A percentile compares a stretch with the other conserved stretches of the same genome.
Conservation (phyloP, 2,888 invertebrate genomes). For the Muscina levida region DNA sequence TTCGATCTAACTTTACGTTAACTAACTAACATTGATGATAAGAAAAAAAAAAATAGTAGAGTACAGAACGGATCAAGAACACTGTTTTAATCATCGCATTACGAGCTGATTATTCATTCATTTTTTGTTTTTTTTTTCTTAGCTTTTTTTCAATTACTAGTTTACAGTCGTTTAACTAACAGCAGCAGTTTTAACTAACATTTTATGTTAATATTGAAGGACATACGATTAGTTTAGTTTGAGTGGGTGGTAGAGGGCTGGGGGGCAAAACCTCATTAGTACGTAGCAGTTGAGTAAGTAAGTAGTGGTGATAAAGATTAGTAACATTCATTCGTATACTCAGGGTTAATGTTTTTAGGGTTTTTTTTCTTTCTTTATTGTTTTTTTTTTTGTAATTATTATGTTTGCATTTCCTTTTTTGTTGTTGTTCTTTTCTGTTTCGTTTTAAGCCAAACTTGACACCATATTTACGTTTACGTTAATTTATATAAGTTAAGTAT, state of each 20-base stretch:
- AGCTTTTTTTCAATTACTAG: slow-evolving; percentile 4
- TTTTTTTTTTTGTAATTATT: background rate
- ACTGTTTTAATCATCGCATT: slow-evolving; percentile 14
- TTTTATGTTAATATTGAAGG: too few species aligned
- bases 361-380: too few species aligned
- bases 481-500: background rate
- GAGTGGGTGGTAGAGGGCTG: too few species aligned
- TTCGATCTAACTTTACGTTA: background rate
- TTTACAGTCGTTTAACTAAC: background rate
- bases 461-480: slow-evolving; percentile 54
- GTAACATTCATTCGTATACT: too few species aligned
- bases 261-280: too few species aligned
- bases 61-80: slow-evolving; percentile 5
- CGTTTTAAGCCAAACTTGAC: slow-evolving; percentile 61
- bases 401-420: background rate
- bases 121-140: slow-evolving; percentile 1
- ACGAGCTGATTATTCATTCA: slow-evolving; percentile 10
- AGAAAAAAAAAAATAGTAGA: slow-evolving; percentile 7
- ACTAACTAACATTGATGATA: too few species aligned
- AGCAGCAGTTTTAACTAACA: too few species aligned
- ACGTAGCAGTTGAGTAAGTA: too few species aligned
- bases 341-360: too few species aligned
- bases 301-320: too few species aligned
- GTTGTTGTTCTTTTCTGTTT: background rate
- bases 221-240: too few species aligned